Evolutionary conservation across 1,140 invertebrate genomes (phyloP).

Genomic region (Macrotrachela quadricornifera): DNA sequence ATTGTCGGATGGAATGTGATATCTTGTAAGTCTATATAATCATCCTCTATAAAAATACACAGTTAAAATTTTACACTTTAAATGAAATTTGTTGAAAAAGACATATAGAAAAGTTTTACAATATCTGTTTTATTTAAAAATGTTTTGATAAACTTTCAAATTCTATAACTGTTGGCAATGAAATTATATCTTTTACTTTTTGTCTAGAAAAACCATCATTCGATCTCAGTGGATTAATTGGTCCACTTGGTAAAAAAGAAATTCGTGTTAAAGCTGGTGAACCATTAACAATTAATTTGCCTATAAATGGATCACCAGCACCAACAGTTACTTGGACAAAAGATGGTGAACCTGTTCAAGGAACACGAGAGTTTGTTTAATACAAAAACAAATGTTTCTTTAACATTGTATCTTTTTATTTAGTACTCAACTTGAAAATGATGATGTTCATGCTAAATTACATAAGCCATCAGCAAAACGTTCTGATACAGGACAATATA

Average conservation of each 20-base stretch:
- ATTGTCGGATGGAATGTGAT: no score
- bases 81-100: no score
- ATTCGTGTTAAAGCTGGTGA: constrained; percentile 89
- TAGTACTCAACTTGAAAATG: constrained; percentile 40
- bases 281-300: constrained; percentile 77
- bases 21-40: no score
- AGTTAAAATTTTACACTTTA: no score
- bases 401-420: no score
- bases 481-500: constrained; percentile 74
- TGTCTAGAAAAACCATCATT: constrained; percentile 72
- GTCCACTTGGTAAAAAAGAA: constrained; percentile 44
- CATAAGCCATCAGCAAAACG: constrained; percentile 65
- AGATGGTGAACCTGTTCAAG: constrained; percentile 37
- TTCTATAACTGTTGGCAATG: no score
- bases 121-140: no score
- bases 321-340: constrained; percentile 74
- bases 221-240: constrained; percentile 59
- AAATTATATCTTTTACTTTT: no score
- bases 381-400: background rate
- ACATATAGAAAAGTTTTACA: no score
- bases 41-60: no score
- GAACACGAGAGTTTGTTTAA: background rate
- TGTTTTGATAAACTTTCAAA: no score
- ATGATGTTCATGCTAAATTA: constrained; percentile 59
- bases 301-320: constrained; percentile 71